These are phyloP conservation scores for Spatulosminthurus flaviceps DNA, from an alignment of 2,888 invertebrate genomes.

Conservation along the genomic window DNA sequence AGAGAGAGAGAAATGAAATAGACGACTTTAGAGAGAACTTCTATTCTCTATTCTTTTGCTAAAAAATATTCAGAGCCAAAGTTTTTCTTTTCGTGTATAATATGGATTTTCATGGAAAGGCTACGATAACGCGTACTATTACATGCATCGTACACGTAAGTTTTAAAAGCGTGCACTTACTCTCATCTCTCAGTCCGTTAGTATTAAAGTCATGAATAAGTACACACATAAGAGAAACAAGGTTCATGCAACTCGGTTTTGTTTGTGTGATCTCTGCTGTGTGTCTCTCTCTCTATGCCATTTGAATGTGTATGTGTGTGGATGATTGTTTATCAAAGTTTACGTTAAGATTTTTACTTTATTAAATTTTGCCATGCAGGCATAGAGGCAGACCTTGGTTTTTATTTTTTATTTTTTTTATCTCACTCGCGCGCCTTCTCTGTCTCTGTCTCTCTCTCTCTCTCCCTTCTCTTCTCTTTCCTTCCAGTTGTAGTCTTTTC, in stretches of 20 bases:
- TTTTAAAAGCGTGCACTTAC: background rate
- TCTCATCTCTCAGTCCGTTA: background rate
- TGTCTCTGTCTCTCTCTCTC: background rate
- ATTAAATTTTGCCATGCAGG: conserved; percentile 1
- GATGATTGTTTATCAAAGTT: conserved; percentile 42
- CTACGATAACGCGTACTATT: no score
- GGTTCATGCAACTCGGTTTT: conserved; percentile 19
- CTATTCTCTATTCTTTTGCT: conserved; percentile 1
- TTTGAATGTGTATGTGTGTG: background rate
- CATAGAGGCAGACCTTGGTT: background rate
- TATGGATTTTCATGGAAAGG: background rate
- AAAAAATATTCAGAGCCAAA: conserved; percentile 11
- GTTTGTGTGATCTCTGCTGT: conserved; percentile 18
- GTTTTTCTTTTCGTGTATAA: background rate
- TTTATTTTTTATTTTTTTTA: background rate
- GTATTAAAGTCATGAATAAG: conserved; percentile 18
- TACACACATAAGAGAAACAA: conserved; percentile 18
- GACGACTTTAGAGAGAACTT: conserved; percentile 9
- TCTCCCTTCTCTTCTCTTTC: background rate
- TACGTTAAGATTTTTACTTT: conserved; percentile 35
- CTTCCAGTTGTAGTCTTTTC: conserved; percentile 18
- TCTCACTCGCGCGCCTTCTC: background rate
- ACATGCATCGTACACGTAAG: background rate
- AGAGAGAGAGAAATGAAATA: conserved; percentile 29
- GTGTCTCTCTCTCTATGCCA: conserved; percentile 5